phyloP scores from a whole-genome alignment of 2,888 invertebrate genomes.

The Galeopsomyia nigrocyanea region DNA sequence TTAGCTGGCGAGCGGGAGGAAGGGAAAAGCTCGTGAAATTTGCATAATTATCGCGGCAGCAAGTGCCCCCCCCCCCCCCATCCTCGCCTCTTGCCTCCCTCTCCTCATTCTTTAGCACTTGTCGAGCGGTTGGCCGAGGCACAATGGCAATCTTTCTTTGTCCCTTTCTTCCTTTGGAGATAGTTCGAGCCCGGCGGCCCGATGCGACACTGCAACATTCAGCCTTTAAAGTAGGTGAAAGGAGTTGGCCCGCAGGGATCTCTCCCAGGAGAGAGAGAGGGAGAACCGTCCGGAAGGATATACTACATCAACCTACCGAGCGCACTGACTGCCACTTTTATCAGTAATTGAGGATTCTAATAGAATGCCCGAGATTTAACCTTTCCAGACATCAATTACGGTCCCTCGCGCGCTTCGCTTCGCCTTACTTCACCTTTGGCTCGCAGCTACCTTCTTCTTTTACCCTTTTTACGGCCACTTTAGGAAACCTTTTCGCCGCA shows the following conservation, averaged over 20 bases:
- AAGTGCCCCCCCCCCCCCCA: not conserved
- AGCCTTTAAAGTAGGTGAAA: conserved; percentile 4
- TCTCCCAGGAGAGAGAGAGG: not conserved
- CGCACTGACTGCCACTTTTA: conserved; percentile 13
- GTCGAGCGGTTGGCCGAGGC: conserved; percentile 18
- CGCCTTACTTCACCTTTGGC: not conserved
- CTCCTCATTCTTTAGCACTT: conserved; percentile 25
- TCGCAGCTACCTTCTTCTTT: no score
- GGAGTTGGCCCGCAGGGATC: not conserved
- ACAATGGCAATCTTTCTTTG: conserved; percentile 30
- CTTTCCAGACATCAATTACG: not conserved
- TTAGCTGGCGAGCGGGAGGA: not conserved
- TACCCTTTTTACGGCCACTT: no score
- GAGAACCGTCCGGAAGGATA: not conserved
- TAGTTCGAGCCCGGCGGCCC: not conserved
- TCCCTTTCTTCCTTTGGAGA: conserved; percentile 23
- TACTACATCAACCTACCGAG: conserved; percentile 1
- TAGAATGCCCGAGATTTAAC: conserved; percentile 4
- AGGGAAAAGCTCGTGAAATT: conserved; percentile 20
- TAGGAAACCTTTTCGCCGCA: no score
- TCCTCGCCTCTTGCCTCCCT: not conserved
- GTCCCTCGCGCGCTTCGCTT: not conserved
- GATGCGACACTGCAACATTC: conserved; percentile 15
- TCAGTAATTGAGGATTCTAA: conserved; percentile 32
- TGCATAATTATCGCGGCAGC: conserved; percentile 43